Base-by-base conservation (phyloP, 2,888 invertebrate genomes). In the Thysanoteuthis rhombus region DNA sequence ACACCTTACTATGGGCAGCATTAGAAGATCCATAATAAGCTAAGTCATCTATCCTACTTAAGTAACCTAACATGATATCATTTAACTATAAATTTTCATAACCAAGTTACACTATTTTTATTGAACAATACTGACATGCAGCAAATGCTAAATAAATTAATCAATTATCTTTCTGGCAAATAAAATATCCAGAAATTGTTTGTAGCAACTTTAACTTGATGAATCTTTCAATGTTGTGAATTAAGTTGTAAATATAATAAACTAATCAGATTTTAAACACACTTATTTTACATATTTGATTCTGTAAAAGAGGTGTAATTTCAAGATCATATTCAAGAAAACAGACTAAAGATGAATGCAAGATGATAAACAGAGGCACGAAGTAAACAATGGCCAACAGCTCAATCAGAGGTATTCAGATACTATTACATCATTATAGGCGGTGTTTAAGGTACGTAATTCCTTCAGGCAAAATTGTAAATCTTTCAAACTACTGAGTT, bases 1-100 rank as follows among this genome's bases (percentile, higher is more conserved):
- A 40, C 19, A n/a, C 92, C 92, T 92, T 92, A 40, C 92, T n/a
- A 92, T 92, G 92, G 45, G 40, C 92, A 92, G 92, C 92, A 92
- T 92, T 92, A 92, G 28, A 92, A 22, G 28, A 28, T 36, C 10
- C 75, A 75, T 75, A 75, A 75, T 52, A n/a, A 75, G 16, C 75
- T 75, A n/a, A 36, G 8, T 75, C 36, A 52, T 52, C 52, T 25
- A 52, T 28, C 6, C 25, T 25, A 52, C 75, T n/a, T 12, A 75
- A 75, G 16, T 75, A 4, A 75, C n/a, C 36, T 75, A 75, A 75
- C 16, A 75, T 25, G 25, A 58, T 32, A 28, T 32, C 75, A 75
- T 75, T 75, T 75, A 22, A 75, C 16, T 75, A 75, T 75, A 16
- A 75, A 75, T 75, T 12, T 36, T 75, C 10, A 52, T 25, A 25